Conservation (phyloP, 1,140 invertebrate species). For the Zaprionus capensis region DNA sequence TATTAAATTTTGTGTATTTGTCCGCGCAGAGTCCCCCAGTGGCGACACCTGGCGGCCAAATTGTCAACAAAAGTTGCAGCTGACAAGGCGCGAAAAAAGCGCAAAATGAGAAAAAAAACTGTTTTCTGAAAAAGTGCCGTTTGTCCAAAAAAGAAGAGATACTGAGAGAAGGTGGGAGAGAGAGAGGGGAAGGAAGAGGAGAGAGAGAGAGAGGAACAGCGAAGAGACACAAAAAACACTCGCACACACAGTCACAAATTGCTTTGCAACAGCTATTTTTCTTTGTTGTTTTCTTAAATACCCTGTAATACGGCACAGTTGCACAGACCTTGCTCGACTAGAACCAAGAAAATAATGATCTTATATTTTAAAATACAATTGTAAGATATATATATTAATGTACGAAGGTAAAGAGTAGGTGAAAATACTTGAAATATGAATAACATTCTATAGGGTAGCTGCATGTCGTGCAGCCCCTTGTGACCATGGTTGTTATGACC, state of each 20-base stretch:
- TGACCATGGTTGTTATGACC: neutral
- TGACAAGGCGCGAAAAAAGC: constrained; percentile 57
- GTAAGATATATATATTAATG: too few species aligned
- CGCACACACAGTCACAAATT: neutral
- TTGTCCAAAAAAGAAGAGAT: neutral
- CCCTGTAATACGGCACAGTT: neutral
- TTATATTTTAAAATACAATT: neutral
- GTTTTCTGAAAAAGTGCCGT: constrained; percentile 1
- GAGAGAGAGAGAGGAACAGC: neutral
- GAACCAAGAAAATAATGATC: neutral
- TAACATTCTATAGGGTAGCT: neutral
- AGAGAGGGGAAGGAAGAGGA: neutral
- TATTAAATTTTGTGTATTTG: constrained; percentile 70
- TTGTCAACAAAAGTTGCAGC: constrained; percentile 66
- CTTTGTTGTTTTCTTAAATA: neutral
- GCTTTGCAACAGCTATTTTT: constrained; percentile 3
- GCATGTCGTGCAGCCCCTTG: neutral
- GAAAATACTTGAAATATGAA: neutral
- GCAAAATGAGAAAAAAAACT: constrained; percentile 22
- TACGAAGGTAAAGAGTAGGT: too few species aligned
- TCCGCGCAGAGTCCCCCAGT: constrained; percentile 4
- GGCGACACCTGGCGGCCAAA: constrained; percentile 62
- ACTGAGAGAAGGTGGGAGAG: neutral
- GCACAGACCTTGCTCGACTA: neutral
- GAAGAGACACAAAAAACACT: neutral